Evolutionary conservation across 2,113 vertebrate species (phyloP).

Genomic region (Petrocephalus zakoni): DNA sequence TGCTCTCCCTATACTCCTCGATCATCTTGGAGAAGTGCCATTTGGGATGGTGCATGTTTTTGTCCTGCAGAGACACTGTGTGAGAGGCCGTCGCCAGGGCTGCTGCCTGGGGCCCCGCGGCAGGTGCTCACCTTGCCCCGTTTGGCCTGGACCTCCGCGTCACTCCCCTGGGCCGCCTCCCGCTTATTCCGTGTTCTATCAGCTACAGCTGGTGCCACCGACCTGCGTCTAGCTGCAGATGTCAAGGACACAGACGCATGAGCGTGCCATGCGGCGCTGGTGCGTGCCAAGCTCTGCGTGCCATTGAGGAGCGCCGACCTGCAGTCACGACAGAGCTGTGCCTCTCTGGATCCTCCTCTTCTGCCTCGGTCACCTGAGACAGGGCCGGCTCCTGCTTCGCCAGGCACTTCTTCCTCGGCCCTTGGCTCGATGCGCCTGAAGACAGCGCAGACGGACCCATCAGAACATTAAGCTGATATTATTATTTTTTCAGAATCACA

Average conservation of each 20-base stretch:
- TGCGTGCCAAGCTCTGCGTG: neutral
- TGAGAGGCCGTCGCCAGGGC: neutral
- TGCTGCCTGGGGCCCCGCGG: neutral
- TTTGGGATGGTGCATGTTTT: conserved; percentile 71
- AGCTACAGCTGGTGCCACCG: conserved; percentile 65
- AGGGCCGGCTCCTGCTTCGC: conserved; percentile 24
- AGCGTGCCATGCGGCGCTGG: neutral
- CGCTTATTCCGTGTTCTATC: conserved; percentile 77
- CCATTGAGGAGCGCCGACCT: conserved; percentile 11
- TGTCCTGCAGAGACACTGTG: conserved; percentile 59
- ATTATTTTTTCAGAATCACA: neutral
- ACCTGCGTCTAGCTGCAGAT: conserved; percentile 66
- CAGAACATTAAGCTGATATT: neutral
- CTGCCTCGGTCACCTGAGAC: conserved; percentile 26
- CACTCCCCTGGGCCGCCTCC: conserved; percentile 68
- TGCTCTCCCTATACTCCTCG: conserved; percentile 74
- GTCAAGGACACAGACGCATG: neutral
- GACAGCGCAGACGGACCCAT: neutral
- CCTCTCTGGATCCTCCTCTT: conserved; percentile 40
- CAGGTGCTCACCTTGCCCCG: conserved; percentile 70
- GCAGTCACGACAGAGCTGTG: neutral
- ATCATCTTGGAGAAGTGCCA: conserved; percentile 94
- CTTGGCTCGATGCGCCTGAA: conserved; percentile 31
- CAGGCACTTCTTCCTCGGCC: conserved; percentile 33
- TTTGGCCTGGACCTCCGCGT: conserved; percentile 66